Percentiles rank a stretch among this genome's conserved stretches.
Conservation (phyloP, 2,888 invertebrate genomes). For the Tyria jacobaeae region DNA sequence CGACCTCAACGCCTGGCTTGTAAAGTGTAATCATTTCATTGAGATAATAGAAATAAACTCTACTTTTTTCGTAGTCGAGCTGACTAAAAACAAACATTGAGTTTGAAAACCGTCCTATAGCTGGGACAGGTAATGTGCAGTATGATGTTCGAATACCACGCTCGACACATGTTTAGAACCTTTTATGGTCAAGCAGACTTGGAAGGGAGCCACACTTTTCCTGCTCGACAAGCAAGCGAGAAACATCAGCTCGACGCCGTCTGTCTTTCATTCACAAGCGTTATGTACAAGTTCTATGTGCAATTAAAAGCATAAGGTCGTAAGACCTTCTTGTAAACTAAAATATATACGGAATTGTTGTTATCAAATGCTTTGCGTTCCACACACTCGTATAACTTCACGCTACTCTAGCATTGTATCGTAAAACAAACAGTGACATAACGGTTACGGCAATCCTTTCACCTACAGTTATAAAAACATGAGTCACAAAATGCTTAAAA, state of each 20-base stretch:
- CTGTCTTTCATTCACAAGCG: too few species aligned
- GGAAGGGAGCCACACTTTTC: too few species aligned
- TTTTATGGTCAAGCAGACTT: too few species aligned
- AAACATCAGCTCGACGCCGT: too few species aligned
- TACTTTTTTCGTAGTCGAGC: not conserved
- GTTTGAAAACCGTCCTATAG: too few species aligned
- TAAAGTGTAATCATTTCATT: constrained; percentile 26
- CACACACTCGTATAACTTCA: not conserved
- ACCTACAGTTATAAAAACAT: not conserved
- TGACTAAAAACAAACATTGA: too few species aligned
- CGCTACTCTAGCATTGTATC: not conserved
- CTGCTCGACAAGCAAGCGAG: too few species aligned
- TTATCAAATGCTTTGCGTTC: not conserved
- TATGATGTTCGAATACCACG: too few species aligned
- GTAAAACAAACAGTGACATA: constrained; percentile 1
- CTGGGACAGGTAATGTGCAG: too few species aligned
- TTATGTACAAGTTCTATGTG: too few species aligned
- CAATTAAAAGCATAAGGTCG: not conserved
- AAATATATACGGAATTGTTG: not conserved
- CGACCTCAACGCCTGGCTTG: constrained; percentile 37
- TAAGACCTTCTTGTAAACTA: not conserved
- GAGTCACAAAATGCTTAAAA: not conserved
- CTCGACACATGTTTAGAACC: too few species aligned
- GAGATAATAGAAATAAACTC: not conserved
- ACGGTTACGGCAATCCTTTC: not conserved